These are phyloP conservation scores for Amazona finschi DNA, from an alignment of 2,797 vertebrate genomes.

Conservation along the genomic window DNA sequence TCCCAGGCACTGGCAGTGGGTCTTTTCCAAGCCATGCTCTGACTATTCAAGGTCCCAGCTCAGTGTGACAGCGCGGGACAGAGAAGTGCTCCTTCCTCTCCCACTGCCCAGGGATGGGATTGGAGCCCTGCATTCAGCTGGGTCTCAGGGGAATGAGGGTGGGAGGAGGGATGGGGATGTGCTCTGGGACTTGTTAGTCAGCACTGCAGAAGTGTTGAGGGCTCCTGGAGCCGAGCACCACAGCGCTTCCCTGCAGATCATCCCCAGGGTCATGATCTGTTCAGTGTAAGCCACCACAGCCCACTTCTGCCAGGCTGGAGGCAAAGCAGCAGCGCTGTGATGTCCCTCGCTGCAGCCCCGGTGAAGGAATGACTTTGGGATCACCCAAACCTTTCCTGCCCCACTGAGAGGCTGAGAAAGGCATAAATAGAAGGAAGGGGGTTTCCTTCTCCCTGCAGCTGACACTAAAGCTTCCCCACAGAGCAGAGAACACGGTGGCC, in stretches of 20 bases:
- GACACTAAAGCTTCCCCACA: background rate
- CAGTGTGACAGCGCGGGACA: accelerated
- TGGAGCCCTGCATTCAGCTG: accelerated
- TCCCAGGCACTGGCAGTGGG: background rate
- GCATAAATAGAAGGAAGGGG: background rate
- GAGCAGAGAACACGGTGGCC: background rate
- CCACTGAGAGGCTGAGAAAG: background rate
- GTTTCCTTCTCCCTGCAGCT: background rate
- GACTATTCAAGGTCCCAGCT: background rate
- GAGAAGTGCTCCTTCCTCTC: background rate
- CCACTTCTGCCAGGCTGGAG: background rate
- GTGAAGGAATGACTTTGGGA: background rate
- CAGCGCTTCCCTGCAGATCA: background rate
- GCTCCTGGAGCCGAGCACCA: background rate
- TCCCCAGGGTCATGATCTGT: background rate
- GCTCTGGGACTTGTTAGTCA: background rate
- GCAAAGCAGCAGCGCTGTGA: background rate
- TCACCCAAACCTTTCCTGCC: background rate
- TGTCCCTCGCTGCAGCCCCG: background rate
- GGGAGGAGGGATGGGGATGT: background rate
- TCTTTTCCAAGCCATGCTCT: background rate
- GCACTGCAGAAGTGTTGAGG: background rate
- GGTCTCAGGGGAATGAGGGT: accelerated
- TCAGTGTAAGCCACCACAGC: background rate
- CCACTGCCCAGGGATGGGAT: background rate